Conservation (phyloP, 2,888 invertebrate genomes). For the Ophraella communa region DNA sequence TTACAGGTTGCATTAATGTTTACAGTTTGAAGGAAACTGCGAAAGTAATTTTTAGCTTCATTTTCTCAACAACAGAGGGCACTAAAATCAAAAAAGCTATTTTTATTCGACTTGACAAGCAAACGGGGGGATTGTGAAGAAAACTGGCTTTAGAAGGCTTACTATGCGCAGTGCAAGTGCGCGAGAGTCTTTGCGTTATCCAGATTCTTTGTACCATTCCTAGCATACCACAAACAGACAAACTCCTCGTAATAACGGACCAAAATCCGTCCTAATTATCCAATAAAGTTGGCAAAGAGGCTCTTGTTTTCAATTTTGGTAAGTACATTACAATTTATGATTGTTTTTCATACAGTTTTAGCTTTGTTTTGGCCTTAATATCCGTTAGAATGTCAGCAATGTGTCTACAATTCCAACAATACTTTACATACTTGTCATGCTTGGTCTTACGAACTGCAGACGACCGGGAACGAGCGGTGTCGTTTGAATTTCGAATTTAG, state of each 20-base stretch:
- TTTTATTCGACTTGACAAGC: constrained; percentile 28
- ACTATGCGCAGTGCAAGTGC: constrained; percentile 82
- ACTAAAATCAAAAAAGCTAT: constrained; percentile 6
- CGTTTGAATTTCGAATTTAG: constrained; percentile 52
- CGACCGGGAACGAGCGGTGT: constrained; percentile 57
- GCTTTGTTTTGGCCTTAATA: constrained; percentile 67
- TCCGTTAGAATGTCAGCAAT: constrained; percentile 75
- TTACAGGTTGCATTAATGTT: neutral
- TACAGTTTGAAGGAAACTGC: neutral
- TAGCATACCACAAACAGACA: constrained; percentile 87
- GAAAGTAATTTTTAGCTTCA: neutral
- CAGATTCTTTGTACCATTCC: constrained; percentile 98
- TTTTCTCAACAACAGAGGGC: constrained; percentile 18
- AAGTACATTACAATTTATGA: constrained; percentile 68
- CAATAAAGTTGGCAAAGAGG: constrained; percentile 66
- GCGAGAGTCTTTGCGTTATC: constrained; percentile 90
- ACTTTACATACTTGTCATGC: constrained; percentile 81
- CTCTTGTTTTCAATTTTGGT: constrained; percentile 74
- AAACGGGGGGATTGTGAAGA: constrained; percentile 40
- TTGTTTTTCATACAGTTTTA: constrained; percentile 69
- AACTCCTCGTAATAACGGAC: constrained; percentile 75
- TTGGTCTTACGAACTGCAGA: constrained; percentile 65
- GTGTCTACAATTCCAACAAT: constrained; percentile 78
- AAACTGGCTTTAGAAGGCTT: constrained; percentile 67
- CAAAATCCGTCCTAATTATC: constrained; percentile 74